A percentile compares a stretch with the other conserved stretches of the same genome.
phyloP scores from a whole-genome alignment of 2,888 invertebrate species.

The Antheraea yamamai region DNA sequence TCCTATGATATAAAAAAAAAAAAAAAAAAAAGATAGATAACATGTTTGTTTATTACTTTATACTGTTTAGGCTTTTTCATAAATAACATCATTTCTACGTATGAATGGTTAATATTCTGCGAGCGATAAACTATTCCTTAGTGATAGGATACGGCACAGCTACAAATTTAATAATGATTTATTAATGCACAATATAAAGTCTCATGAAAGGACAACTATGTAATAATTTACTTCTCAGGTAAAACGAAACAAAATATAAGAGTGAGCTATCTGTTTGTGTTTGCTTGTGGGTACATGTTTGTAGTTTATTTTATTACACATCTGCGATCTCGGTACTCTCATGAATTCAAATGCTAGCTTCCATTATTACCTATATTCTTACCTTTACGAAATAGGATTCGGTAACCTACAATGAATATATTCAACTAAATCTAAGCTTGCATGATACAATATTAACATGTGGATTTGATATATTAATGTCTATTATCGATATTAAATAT shows the following conservation, averaged over 20 bases:
- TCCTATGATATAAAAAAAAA: too few species aligned
- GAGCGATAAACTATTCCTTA: too few species aligned
- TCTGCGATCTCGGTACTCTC: slow-evolving; percentile 46
- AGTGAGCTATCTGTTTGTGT: background rate
- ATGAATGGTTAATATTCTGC: background rate
- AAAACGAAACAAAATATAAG: background rate
- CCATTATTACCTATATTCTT: slow-evolving; percentile 44
- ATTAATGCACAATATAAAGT: background rate
- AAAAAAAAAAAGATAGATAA: too few species aligned
- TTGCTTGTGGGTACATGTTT: slow-evolving; percentile 24
- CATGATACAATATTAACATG: slow-evolving; percentile 5
- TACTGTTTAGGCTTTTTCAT: background rate
- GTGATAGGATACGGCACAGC: background rate
- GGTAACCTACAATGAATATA: slow-evolving; percentile 24
- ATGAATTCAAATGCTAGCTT: slow-evolving; percentile 57
- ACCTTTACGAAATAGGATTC: slow-evolving; percentile 33
- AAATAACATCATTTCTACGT: background rate
- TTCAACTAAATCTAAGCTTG: slow-evolving; percentile 27
- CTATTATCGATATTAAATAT: background rate
- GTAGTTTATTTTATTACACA: slow-evolving; percentile 40
- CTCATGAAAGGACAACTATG: background rate
- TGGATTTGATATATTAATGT: background rate
- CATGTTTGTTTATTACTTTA: too few species aligned
- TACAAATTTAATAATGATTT: background rate
- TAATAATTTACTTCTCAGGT: background rate